Percentiles rank a stretch among this genome's conserved stretches.
Conservation (phyloP, 2,888 invertebrate species). For the Disparrhopalites patrizii region DNA sequence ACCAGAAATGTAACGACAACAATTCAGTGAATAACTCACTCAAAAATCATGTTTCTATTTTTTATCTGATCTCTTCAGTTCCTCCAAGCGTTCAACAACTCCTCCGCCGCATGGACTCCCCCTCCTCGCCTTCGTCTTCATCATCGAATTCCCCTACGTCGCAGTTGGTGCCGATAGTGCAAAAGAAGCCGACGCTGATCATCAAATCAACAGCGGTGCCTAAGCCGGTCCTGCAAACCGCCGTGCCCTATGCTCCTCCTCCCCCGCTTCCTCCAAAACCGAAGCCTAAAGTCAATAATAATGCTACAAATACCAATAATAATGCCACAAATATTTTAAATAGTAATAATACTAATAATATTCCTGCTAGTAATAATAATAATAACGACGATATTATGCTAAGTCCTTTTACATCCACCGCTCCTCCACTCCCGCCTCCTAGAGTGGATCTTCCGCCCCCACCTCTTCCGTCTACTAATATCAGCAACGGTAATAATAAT, state of each 20-base stretch:
- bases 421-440: too few species aligned
- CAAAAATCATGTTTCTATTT: neutral
- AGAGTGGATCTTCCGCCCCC: too few species aligned
- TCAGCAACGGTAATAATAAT: constrained; percentile 8
- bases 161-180: constrained; percentile 59
- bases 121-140: constrained; percentile 61
- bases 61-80: constrained; percentile 50
- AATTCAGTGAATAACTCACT: too few species aligned
- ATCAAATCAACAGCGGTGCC: constrained; percentile 96
- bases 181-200: constrained; percentile 81
- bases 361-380: neutral
- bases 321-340: neutral
- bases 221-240: constrained; percentile 86
- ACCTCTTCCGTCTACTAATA: constrained; percentile 11
- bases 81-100: constrained; percentile 66
- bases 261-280: constrained; percentile 50
- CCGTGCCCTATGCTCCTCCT: constrained; percentile 34
- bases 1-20: too few species aligned
- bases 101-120: constrained; percentile 62
- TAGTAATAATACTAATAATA: neutral
- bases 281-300: constrained; percentile 11
- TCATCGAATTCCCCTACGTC: constrained; percentile 70
- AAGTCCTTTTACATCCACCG: too few species aligned
- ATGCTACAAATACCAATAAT: too few species aligned
- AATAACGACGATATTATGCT: constrained; percentile 18